Base-by-base conservation (phyloP, 2,888 invertebrate genomes). In the Calameuta filiformis region DNA sequence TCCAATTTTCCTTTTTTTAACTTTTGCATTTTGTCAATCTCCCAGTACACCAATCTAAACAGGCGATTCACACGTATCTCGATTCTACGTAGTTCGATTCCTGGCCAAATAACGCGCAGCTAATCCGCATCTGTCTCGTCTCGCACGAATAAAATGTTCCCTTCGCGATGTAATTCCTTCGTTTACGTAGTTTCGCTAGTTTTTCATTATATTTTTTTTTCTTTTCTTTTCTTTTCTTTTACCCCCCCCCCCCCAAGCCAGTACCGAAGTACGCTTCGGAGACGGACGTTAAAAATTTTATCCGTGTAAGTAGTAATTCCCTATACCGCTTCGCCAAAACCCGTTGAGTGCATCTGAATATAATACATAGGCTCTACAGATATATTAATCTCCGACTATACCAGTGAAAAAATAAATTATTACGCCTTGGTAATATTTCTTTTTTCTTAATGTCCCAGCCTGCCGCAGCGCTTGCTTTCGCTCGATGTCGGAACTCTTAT, bases 381-480 rank as follows among this genome's bases (percentile, higher is more conserved):
- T 88, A 88, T 89, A 88, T 82, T 82, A 81, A 82, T 84, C 81
- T 89, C 81, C 85, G 87, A 86, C 89, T 89, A 90, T 88, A 88
- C 89, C 88, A 91, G 91, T 91, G 91, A 91, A 92, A 92, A 91
- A 92, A 92, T 92, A 92, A 92, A 91, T 91, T 90, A 90, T 91
- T 89, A 90, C 90, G 88, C 90, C 80, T 88, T 86, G 87, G 89
- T 89, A 88, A 88, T 89, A 88, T 89, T 75, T 75, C 31, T 73
- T 76, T 40, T 40, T 40, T 40, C 33, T 35, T 35, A 12, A 34
- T n/a, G 71, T 56, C 75, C 75, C 40, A 75, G 75, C n/a, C 11
- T 33, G 68, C 30, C 30, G 30, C 37, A 31, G 37, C 68, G 68
- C n/a, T 34, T 34, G 35, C 33, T 40, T 4, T 15, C 40, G 40